Evolutionary conservation across 2,888 invertebrate genomes (phyloP).

Genomic region (Drosophila fungiperda): DNA sequence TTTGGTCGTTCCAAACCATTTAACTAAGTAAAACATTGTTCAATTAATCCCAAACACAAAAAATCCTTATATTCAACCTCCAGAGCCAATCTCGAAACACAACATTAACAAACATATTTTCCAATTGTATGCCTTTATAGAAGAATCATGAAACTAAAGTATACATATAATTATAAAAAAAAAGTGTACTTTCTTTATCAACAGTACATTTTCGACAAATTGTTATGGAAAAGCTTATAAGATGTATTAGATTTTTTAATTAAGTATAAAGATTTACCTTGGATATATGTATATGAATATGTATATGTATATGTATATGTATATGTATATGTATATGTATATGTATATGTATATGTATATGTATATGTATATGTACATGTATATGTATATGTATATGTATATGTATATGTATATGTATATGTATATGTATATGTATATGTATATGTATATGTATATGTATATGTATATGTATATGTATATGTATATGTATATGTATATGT

Average conservation of each 20-base stretch:
- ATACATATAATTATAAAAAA: slow-evolving; percentile 8
- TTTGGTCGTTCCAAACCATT: slow-evolving; percentile 1
- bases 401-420: too few species aligned
- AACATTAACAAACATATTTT: slow-evolving; percentile 11
- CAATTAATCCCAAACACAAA: neutral
- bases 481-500: slow-evolving; percentile 3
- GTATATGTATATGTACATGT: too few species aligned
- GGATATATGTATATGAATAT: too few species aligned
- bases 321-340: too few species aligned
- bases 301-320: too few species aligned
- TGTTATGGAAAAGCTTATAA: neutral
- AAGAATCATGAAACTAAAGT: slow-evolving; percentile 32
- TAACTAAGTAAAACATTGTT: neutral
- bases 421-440: too few species aligned
- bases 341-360: too few species aligned
- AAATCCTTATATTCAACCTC: slow-evolving; percentile 1
- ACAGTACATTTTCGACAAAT: slow-evolving; percentile 7
- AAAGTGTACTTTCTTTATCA: slow-evolving; percentile 29
- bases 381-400: too few species aligned
- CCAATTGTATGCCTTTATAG: slow-evolving; percentile 3
- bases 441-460: too few species aligned
- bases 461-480: slow-evolving; percentile 1
- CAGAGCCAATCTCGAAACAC: slow-evolving; percentile 23
- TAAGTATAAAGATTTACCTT: neutral
- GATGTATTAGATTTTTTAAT: neutral